Evolutionary conservation across 2,888 invertebrate species (phyloP), one percentile per base, ranked within the genome.

Genomic region (Dorcus hopei): DNA sequence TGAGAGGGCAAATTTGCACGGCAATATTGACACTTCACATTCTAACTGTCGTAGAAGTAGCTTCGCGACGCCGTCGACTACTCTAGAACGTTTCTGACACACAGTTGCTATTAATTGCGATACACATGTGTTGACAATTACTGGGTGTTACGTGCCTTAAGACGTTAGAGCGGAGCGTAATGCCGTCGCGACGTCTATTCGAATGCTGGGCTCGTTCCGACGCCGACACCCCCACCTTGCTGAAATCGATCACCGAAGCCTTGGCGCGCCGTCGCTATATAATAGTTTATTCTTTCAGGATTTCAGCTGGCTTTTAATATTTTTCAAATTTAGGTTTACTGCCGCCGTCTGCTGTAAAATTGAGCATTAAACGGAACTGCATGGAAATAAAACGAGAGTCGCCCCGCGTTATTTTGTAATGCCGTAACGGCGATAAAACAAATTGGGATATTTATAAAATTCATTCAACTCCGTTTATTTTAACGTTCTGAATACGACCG

Each of bases 141-240:
- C 41, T 56, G 47, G 59, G 57, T 47, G 56, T 48, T 76, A 65
- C 72, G 71, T 71, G 72, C 70, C 26, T 45, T 45, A 54, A 54
- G 68, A 77, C 76, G 76, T 74, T 73, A 73, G 70, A 72, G 71
- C 19, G 59, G 70, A 68, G 26, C 69, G 63, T 61, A 68, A 68
- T 54, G 68, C 68, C 74, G 68, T 76, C 72, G 79, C 77, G 78
- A 78, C 70, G 79, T 78, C 26, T 77, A 74, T 79, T 80, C 80
- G 79, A 80, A 81, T 65, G 69, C 67, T 65, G 67, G 68, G 67
- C 62, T 65, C 60, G 61, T 58, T 59, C 57, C 54, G 59, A 77
- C 79, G 77, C 68, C 74, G 64, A 67, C 70, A 67, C 72, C 74
- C 75, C 73, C 77, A 73, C 70, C 71, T 53, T 47, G 49, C 52